Evolutionary conservation across 2,888 invertebrate genomes (phyloP).

Genomic region (Trilocha varians): DNA sequence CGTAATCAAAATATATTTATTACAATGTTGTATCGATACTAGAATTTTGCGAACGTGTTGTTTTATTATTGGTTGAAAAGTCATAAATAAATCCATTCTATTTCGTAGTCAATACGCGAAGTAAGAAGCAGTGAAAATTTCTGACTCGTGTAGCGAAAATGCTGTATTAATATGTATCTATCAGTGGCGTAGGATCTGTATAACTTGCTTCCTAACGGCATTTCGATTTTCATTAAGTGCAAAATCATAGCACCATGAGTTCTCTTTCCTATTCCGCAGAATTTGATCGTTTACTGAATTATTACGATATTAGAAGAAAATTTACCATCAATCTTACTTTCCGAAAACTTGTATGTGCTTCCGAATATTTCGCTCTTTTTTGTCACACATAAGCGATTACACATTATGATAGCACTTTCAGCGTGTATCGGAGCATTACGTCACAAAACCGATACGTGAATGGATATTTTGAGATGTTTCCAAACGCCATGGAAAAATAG

Average conservation of each 20-base stretch:
- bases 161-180: too few relatives aligned
- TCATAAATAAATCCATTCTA: neutral
- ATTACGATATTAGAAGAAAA: too few relatives aligned
- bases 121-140: neutral
- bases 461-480: conserved; percentile 51
- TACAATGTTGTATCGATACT: neutral
- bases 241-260: too few relatives aligned
- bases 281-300: too few relatives aligned
- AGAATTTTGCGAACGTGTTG: neutral
- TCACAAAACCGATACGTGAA: conserved; percentile 42
- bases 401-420: neutral
- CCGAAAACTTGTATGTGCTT: too few relatives aligned
- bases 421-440: conserved; percentile 24
- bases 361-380: too few relatives aligned
- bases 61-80: neutral
- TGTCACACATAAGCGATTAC: neutral
- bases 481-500: conserved; percentile 48
- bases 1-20: neutral
- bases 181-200: too few relatives aligned
- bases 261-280: too few relatives aligned
- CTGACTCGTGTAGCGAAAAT: too few relatives aligned
- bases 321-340: too few relatives aligned
- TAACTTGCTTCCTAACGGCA: too few relatives aligned
- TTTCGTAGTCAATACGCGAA: neutral
- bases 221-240: too few relatives aligned